phyloP scores from a whole-genome alignment of 2,113 vertebrate genomes.

The Polyodon spathula region DNA sequence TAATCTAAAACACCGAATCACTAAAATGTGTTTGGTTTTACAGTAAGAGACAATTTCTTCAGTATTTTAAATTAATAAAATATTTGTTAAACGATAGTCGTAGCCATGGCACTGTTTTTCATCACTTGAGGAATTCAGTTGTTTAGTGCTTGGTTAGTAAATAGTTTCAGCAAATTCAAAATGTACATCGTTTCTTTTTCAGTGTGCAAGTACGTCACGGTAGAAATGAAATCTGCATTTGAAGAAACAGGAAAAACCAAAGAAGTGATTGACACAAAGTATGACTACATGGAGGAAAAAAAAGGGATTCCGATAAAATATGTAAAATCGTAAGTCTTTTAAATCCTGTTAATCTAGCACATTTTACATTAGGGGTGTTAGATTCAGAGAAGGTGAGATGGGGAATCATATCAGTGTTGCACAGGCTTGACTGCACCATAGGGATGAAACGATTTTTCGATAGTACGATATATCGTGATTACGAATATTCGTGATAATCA shows the following conservation, averaged over 20 bases:
- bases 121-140: neutral
- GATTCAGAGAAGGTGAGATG: neutral
- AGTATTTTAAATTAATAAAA: no score
- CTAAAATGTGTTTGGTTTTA: no score
- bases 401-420: neutral
- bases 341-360: neutral
- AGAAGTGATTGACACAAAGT: constrained; percentile 84
- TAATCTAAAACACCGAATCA: no score
- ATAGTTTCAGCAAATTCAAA: no score
- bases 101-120: fast-evolving
- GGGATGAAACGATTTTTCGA: no score
- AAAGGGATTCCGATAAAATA: constrained; percentile 83
- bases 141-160: neutral
- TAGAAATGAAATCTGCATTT: constrained; percentile 91
- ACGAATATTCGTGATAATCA: no score
- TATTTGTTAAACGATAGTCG: no score
- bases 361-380: no score
- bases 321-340: constrained; percentile 82
- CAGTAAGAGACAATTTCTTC: no score
- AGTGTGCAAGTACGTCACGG: constrained; percentile 92
- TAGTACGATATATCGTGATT: no score
- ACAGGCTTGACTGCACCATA: no score
- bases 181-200: constrained; percentile 21
- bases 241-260: constrained; percentile 89
- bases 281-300: constrained; percentile 76